phyloP scores from a whole-genome alignment of 2,113 vertebrate species.

The Empidonax alnorum region DNA sequence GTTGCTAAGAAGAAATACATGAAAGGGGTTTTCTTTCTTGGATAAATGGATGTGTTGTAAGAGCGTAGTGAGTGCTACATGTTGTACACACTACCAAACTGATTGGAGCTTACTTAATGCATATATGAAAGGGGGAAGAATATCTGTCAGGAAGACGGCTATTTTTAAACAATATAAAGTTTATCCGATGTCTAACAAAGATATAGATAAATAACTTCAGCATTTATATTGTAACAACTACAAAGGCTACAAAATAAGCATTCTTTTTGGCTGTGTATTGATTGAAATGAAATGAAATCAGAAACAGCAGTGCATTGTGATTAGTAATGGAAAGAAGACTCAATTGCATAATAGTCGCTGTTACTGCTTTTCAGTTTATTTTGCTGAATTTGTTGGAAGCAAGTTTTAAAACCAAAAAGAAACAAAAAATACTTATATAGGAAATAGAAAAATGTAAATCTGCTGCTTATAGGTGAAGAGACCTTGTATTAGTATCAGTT shows the following conservation, averaged over 20 bases:
- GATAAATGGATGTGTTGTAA: neutral
- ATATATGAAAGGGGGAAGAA: neutral
- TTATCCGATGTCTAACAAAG: neutral
- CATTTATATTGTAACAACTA: neutral
- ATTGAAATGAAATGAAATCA: neutral
- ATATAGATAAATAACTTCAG: neutral
- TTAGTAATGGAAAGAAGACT: neutral
- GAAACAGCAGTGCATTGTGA: neutral
- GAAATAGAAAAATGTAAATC: neutral
- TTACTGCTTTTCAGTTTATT: neutral
- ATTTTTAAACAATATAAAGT: neutral
- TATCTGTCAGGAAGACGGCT: neutral
- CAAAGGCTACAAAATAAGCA: neutral
- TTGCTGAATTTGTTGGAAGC: neutral
- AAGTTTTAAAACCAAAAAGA: neutral
- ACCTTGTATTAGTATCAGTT: neutral
- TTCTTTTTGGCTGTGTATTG: neutral
- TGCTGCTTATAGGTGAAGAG: neutral
- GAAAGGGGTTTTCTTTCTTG: neutral
- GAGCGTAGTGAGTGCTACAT: neutral
- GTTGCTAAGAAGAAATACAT: slow-evolving; percentile 40
- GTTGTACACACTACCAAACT: neutral
- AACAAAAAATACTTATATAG: neutral
- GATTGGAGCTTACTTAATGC: neutral
- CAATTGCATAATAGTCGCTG: neutral